Conservation (phyloP, 2,113 vertebrate genomes). For the Chroicocephalus ridibundus region DNA sequence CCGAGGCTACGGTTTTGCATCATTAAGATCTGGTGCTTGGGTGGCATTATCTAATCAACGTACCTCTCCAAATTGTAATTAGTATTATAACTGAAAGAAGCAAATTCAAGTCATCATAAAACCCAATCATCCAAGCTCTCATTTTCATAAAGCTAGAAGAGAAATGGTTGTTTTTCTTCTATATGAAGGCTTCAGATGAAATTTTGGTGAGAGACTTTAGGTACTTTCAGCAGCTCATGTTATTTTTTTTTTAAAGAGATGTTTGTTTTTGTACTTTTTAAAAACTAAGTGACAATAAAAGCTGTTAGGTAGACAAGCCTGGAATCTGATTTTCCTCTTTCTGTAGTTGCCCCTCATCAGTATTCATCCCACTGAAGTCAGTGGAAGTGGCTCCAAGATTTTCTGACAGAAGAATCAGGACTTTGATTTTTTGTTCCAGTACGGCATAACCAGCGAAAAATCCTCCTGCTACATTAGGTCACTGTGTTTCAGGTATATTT, state of each 20-base stretch:
- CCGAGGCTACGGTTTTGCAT: background rate
- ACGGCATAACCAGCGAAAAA: background rate
- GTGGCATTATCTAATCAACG: background rate
- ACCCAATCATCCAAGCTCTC: background rate
- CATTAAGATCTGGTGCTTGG: background rate
- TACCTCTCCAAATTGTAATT: background rate
- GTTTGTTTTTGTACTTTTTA: background rate
- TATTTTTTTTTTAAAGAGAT: accelerated
- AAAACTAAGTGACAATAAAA: background rate
- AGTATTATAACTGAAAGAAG: background rate
- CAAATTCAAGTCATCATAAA: conserved; percentile 4
- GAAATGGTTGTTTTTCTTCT: background rate
- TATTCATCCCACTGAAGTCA: background rate
- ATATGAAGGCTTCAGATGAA: background rate
- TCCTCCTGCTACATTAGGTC: background rate
- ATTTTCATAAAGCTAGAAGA: background rate
- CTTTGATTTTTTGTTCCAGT: background rate
- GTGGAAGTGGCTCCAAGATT: background rate
- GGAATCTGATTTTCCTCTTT: background rate
- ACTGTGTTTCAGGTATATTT: background rate
- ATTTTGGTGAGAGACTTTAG: background rate
- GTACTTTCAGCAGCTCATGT: background rate
- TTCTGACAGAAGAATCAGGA: background rate
- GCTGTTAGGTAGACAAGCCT: background rate
- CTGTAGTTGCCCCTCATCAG: background rate